Evolutionary conservation across 92 coral and sea anemone species (phyloP), one percentile per base, ranked within the genome.

Genomic region (Hydrozoanthus gracilis): DNA sequence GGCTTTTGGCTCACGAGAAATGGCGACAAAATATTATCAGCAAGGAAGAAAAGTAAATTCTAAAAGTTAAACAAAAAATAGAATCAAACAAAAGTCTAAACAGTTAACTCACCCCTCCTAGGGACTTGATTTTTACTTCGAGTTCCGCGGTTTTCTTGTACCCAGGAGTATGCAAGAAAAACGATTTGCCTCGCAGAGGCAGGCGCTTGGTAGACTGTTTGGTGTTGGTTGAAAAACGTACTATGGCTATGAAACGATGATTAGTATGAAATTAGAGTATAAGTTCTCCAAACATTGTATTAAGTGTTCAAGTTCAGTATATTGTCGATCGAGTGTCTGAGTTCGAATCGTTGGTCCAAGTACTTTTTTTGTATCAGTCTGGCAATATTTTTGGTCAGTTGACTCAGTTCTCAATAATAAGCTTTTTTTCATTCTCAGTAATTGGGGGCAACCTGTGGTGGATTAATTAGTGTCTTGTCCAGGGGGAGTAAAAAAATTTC

Each of bases 21-120:
- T 27, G 0, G 2, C 39, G 39, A 27, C 2, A 27, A 0, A 27
- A 0, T 2, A 27, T 27, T 27, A 27, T 27, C 39, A 27, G 39
- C 39, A 27, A 27, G 39, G 2, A 27, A 27, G 52, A 58, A 46
- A 79, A 16, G 50, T 7, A 7, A 18, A 80, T 35, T 0, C 39
- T 71, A 16, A 39, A 46, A 71, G 45, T 10, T 4, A 10, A 10
- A 9, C 66, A 11, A 16, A 56, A 51, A 10, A 4, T 20, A 3
- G 48, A 54, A 76, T 16, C 14, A 52, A n/a, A 16, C 35, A 14
- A 71, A 8, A 0, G 5, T 64, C 35, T 11, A 44, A 44, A 17
- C 13, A 12, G 62, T 47, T 8, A 39, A 91, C 97, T 85, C 71
- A 95, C 98, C 89, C 95, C 98, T 55, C 98, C 98, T 56, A 94